phyloP scores from a whole-genome alignment of 2,888 invertebrate species.

The Eulithis testata region DNA sequence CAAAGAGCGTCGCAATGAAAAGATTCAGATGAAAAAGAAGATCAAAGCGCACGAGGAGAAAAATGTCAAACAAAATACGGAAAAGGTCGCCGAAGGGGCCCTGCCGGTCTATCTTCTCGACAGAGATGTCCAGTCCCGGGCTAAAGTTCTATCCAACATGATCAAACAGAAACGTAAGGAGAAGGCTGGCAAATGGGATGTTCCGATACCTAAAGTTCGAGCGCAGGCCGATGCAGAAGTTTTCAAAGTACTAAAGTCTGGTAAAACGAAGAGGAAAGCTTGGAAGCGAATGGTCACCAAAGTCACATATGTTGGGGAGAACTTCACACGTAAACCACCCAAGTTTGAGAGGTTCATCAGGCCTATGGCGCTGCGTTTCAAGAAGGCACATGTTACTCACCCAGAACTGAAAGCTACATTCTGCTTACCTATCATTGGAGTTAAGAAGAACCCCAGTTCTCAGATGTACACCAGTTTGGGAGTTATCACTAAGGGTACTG shows the following conservation, averaged over 20 bases:
- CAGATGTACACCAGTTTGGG: slow-evolving; percentile 98
- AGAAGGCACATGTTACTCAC: slow-evolving; percentile 99
- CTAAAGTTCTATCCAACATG: slow-evolving; percentile 99
- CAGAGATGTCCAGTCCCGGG: slow-evolving; percentile 96
- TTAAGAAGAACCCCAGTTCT: slow-evolving; percentile 99
- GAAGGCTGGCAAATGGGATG: slow-evolving; percentile 99
- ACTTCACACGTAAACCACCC: slow-evolving; percentile 99
- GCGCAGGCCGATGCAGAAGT: slow-evolving; percentile 99
- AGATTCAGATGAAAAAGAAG: slow-evolving; percentile 99
- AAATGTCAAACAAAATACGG: slow-evolving; percentile 93
- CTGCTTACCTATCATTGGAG: slow-evolving; percentile 98
- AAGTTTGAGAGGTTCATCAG: slow-evolving; percentile 99
- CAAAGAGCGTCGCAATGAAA: slow-evolving; percentile 98
- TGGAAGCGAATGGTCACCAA: slow-evolving; percentile 99
- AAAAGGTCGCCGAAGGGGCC: slow-evolving; percentile 95
- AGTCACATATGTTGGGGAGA: slow-evolving; percentile 98
- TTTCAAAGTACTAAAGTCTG: slow-evolving; percentile 95
- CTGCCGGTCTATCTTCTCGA: slow-evolving; percentile 98
- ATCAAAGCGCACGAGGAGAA: slow-evolving; percentile 99
- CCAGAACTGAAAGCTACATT: slow-evolving; percentile 99
- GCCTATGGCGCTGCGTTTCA: slow-evolving; percentile 98
- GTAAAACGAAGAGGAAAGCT: slow-evolving; percentile 96
- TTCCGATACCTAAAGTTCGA: slow-evolving; percentile 98
- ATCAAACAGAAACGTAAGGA: slow-evolving; percentile 99
- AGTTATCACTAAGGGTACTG: slow-evolving; percentile 99